Percentiles rank a stretch among this genome's conserved stretches.
Evolutionary conservation across 2,797 vertebrate species (phyloP).

Genomic region (Pitangus sulphuratus): DNA sequence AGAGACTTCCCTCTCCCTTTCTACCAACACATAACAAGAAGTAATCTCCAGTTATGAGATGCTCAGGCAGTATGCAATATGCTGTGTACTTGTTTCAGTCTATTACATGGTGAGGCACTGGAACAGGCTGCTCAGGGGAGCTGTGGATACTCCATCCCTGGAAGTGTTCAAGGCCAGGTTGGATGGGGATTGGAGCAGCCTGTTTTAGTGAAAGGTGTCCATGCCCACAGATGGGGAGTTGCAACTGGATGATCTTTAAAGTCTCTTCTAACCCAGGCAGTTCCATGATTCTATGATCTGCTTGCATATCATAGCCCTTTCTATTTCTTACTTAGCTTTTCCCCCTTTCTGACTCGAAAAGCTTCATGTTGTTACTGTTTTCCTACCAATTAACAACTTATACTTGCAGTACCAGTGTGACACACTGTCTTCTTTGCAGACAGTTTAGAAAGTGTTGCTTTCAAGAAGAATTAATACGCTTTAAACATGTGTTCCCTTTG

Average conservation of each 20-base stretch:
- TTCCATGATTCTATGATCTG: background rate
- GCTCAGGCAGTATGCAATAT: background rate
- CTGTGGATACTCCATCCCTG: background rate
- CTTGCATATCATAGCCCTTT: background rate
- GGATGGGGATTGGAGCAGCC: background rate
- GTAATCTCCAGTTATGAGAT: background rate
- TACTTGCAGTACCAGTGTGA: background rate
- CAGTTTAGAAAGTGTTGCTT: background rate
- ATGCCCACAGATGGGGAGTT: rapidly evolving
- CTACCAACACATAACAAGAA: background rate
- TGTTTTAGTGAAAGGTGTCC: too few species aligned
- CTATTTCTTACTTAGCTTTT: background rate
- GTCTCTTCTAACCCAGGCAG: background rate
- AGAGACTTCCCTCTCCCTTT: background rate
- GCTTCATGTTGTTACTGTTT: background rate
- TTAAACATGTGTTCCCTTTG: background rate
- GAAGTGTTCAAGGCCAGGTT: background rate
- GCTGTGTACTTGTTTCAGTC: background rate
- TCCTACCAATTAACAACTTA: background rate
- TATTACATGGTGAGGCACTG: too few species aligned
- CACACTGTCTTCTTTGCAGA: background rate
- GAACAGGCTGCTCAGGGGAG: background rate
- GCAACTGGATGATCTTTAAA: background rate
- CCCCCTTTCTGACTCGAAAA: background rate
- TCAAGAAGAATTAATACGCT: background rate